Percentiles rank a stretch among this genome's conserved stretches.
phyloP scores from a whole-genome alignment of 30 jellyfish, hydroid and myxozoan genomes.

The Sanderia malayensis region DNA sequence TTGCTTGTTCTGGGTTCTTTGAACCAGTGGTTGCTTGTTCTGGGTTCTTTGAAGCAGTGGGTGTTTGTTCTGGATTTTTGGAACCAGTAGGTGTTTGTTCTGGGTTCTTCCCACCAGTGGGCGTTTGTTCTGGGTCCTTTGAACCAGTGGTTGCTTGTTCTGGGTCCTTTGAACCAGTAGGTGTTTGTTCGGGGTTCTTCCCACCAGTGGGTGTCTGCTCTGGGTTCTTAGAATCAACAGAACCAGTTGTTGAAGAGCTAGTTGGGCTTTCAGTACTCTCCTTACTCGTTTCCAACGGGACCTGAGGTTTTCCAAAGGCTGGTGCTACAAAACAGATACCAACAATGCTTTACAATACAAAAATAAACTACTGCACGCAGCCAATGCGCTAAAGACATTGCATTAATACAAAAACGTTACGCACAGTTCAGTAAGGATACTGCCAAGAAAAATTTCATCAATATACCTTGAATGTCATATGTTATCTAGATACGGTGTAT shows the following conservation, averaged over 20 bases:
- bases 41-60: background rate
- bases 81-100: background rate
- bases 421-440: too few relatives aligned
- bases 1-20: background rate
- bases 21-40: too few relatives aligned
- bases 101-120: background rate
- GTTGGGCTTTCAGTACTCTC: background rate
- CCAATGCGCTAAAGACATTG: too few relatives aligned
- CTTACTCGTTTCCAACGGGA: background rate
- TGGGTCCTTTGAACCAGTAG: background rate
- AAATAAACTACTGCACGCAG: too few relatives aligned
- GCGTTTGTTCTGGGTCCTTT: too few relatives aligned
- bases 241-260: too few relatives aligned
- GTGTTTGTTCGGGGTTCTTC: too few relatives aligned
- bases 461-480: too few relatives aligned
- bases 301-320: background rate
- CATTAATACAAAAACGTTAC: too few relatives aligned
- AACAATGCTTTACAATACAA: too few relatives aligned
- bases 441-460: too few relatives aligned
- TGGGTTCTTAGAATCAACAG: background rate
- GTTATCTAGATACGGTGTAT: too few relatives aligned
- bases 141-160: background rate
- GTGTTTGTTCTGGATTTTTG: background rate
- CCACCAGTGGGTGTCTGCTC: background rate
- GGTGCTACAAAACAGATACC: constrained; percentile 9